Evolutionary conservation across 92 coral and sea anemone genomes (phyloP), one percentile per base, ranked within the genome.

Genomic region (Phenganax stokvisi): DNA sequence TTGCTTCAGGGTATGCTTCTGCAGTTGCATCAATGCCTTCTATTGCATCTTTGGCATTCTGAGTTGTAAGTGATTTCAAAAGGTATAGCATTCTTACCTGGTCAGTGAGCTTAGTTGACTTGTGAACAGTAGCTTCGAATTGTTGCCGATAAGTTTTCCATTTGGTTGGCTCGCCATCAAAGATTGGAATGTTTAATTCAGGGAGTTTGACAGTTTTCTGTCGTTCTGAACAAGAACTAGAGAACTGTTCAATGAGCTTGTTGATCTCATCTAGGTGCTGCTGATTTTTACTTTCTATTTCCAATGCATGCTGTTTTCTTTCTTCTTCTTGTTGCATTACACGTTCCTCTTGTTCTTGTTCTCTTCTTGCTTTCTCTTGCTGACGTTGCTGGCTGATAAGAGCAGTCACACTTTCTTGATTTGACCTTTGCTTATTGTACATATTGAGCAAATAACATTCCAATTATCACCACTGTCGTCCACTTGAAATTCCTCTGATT

Each of bases 91-190:
- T 81, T 13, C 85, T 72, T 16, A 86, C 17, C 62, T 86, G 85
- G 54, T 86, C 64, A 58, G 69, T 72, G 2, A 82, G 84, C 68
- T 82, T 86, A 0, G 68, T 56, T 6, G 90, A 84, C 7, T 84
- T 87, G 84, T 87, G 90, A 20, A 82, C 81, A 10, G 89, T 86
- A 7, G 86, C 89, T 85, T 86, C 89, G 59, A 86, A 69, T 60
- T 81, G 90, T 73, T 87, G 85, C 90, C 90, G 84, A 51, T 87
- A 87, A 8, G 90, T 59, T 63, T 87, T 83, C 85, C 87, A 87
- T n/a, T 87, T 83, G 0, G 87, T 87, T 1, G 84, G 80, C 47
- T 87, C 81, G 54, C 89, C 87, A 64, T 83, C 84, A 72, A 83
- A 87, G 74, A 80, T 78, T 58, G 84, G 87, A 70, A 87, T 83